phyloP scores from a whole-genome alignment of 2,797 vertebrate species.

The Anas capensis region DNA sequence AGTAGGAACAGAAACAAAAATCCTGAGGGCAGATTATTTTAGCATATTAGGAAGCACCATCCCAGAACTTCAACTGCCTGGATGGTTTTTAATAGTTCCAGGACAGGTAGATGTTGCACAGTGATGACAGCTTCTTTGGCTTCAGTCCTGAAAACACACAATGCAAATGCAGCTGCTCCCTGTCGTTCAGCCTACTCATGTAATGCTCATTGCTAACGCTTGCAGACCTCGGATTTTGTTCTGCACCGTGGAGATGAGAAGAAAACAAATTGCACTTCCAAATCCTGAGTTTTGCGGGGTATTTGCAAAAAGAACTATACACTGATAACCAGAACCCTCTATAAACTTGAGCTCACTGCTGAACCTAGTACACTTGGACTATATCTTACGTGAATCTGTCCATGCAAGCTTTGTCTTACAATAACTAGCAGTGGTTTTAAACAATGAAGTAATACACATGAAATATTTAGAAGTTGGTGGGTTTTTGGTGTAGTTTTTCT shows the following conservation, averaged over 20 bases:
- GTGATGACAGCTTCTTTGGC: slow-evolving; percentile 2
- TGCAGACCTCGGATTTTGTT: neutral
- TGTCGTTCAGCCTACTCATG: neutral
- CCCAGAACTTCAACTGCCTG: neutral
- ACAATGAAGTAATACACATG: rapidly evolving
- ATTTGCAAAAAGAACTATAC: neutral
- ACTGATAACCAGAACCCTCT: neutral
- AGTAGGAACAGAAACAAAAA: slow-evolving; percentile 29
- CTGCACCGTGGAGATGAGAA: neutral
- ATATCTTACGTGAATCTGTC: neutral
- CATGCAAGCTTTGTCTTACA: neutral
- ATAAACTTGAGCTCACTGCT: neutral
- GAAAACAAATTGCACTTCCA: neutral
- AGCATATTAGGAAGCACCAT: neutral
- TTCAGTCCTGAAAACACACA: neutral
- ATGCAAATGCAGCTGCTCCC: neutral
- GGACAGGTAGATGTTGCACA: slow-evolving; percentile 31
- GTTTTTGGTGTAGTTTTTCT: too few species aligned
- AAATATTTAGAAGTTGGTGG: neutral
- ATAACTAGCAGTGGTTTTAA: neutral
- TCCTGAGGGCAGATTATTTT: slow-evolving; percentile 44
- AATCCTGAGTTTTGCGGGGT: neutral
- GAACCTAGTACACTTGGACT: neutral
- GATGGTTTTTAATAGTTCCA: slow-evolving; percentile 3
- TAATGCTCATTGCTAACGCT: neutral